Evolutionary conservation across 2,797 vertebrate genomes (phyloP), one percentile per base, ranked within the genome.

Genomic region (Amblyopsis hoosieri): DNA sequence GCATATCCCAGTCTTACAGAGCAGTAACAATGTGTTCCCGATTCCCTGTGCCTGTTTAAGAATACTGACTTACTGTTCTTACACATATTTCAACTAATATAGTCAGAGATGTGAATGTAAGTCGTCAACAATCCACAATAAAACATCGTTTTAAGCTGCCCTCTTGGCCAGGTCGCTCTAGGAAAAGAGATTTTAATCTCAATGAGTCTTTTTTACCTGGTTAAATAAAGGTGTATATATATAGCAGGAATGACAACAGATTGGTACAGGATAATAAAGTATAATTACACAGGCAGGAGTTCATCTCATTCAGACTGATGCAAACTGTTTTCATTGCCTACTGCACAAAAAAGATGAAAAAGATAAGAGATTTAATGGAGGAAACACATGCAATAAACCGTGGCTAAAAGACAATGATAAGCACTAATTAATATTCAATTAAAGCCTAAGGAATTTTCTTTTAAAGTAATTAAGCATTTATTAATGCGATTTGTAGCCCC

Each of bases 381-480:
- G 71, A 85, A 86, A 90, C 77, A 75, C 84, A 82, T 64, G 89
- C 85, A 89, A 91, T 93, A 92, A 92, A 90, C 89, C 85, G 80
- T 86, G 88, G 90, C 87, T 90, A 92, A 92, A 90, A 92, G 86
- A 91, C 87, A 90, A 88, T 79, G 82, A 90, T 92, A 90, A 88
- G 90, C 87, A 86, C 84, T 87, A 86, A 92, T 92, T 92, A 92
- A 93, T 92, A 92, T 92, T 91, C 85, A 66, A 92, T 91, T 91
- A 90, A 93, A 89, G 89, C 88, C 90, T 72, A 85, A 90, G 88
- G 88, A 92, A 88, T 92, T 89, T 90, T 82, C 76, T 89, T 93
- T 93, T 88, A 90, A 89, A 90, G 86, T 87, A 90, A 93, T 93
- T 92, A 91, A 88, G 89, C 86, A 58, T 90, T 90, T 92, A 91